phyloP scores from a whole-genome alignment of 2,888 invertebrate species.

The Petrophora chlorosata region DNA sequence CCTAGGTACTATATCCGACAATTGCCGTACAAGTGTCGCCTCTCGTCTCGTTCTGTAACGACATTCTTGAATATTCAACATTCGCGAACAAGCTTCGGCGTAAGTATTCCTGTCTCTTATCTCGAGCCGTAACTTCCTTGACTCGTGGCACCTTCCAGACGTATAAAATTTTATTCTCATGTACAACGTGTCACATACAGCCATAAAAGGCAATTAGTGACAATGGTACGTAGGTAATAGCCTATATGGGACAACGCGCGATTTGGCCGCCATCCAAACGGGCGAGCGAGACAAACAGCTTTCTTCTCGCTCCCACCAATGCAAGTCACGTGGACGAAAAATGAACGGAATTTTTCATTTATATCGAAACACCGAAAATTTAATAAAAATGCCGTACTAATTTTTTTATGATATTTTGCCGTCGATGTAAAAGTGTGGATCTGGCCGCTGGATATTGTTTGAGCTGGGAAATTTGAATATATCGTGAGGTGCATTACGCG shows the following conservation, averaged over 20 bases:
- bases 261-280: conserved; percentile 52
- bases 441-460: conserved; percentile 1
- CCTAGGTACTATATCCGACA: no score
- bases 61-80: conserved; percentile 1
- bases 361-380: conserved; percentile 21
- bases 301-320: conserved; percentile 13
- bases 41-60: neutral
- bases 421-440: conserved; percentile 6
- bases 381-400: conserved; percentile 15
- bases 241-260: conserved; percentile 54
- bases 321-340: conserved; percentile 28
- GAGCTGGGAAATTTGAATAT: conserved; percentile 1
- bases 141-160: conserved; percentile 3
- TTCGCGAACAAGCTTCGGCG: neutral
- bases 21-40: no score
- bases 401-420: conserved; percentile 6
- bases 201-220: conserved; percentile 70
- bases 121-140: neutral
- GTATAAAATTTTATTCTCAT: conserved; percentile 43
- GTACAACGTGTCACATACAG: conserved; percentile 47
- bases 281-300: conserved; percentile 25
- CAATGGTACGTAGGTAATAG: conserved; percentile 64
- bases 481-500: neutral
- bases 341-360: conserved; percentile 52
- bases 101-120: conserved; percentile 4